phyloP scores from a whole-genome alignment of 2,113 vertebrate species.

The Microcebus jonahi region DNA sequence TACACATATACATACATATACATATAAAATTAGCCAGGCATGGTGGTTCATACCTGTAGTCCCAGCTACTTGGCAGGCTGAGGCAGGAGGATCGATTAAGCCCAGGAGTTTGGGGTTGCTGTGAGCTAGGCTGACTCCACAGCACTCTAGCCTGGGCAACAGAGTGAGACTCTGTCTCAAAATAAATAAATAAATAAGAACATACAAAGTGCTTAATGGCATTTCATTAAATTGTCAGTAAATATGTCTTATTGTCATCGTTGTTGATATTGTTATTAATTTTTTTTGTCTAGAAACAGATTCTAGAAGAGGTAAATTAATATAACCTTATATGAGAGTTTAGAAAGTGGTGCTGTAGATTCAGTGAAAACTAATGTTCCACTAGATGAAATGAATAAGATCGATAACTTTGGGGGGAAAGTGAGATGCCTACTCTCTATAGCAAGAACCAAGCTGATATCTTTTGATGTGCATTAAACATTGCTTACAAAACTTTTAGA shows the following conservation, averaged over 20 bases:
- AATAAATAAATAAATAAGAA: background rate
- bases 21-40: no score
- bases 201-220: background rate
- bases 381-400: background rate
- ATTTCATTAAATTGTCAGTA: background rate
- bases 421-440: background rate
- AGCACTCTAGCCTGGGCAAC: no score
- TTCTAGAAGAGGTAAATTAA: background rate
- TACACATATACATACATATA: no score
- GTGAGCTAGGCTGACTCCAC: no score
- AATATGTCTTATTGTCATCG: background rate
- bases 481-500: background rate
- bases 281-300: background rate
- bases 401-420: background rate
- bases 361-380: background rate
- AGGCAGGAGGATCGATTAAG: no score
- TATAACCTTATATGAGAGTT: background rate
- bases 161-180: no score
- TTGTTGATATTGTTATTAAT: background rate
- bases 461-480: background rate
- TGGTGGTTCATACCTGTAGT: no score
- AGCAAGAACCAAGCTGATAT: background rate
- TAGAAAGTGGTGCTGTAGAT: background rate
- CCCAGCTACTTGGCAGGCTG: no score
- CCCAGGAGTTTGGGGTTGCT: no score